Conservation (phyloP, 2,797 vertebrate genomes). For the Hoplostethus mediterraneus region DNA sequence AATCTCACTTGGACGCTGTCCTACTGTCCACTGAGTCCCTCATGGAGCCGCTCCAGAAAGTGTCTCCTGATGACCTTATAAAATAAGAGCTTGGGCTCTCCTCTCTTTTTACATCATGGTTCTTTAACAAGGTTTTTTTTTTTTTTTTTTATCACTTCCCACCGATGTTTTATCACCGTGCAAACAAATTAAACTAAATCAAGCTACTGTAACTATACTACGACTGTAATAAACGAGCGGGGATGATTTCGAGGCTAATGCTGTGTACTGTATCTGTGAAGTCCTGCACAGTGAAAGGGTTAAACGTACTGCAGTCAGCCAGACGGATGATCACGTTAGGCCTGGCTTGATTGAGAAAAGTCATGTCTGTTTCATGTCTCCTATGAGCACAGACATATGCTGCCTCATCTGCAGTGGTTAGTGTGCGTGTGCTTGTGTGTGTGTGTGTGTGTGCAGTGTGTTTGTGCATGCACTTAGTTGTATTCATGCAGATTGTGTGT, state of each 20-base stretch:
- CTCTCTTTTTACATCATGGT: no score
- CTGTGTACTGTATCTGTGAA: slow-evolving; percentile 3
- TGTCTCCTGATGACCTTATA: background rate
- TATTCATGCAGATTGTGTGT: slow-evolving; percentile 15
- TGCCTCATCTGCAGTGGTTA: slow-evolving; percentile 46
- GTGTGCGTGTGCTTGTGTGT: slow-evolving; percentile 28
- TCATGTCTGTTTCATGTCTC: slow-evolving; percentile 63
- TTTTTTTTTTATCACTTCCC: slow-evolving; percentile 3
- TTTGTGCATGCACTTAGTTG: slow-evolving; percentile 33
- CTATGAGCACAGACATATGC: slow-evolving; percentile 57
- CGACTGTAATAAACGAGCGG: background rate
- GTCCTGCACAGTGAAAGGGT: slow-evolving; percentile 34
- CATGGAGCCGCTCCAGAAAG: slow-evolving; percentile 35
- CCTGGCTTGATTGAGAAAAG: slow-evolving; percentile 56
- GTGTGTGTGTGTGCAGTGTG: background rate
- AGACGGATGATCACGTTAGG: slow-evolving; percentile 67
- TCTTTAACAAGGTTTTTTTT: no score
- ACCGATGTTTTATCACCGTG: background rate
- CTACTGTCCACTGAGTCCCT: slow-evolving; percentile 40
- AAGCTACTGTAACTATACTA: no score
- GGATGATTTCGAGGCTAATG: slow-evolving; percentile 12
- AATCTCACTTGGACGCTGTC: slow-evolving; percentile 43
- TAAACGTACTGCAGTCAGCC: slow-evolving; percentile 47
- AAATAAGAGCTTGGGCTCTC: no score
- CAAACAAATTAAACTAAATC: slow-evolving; percentile 8